A percentile compares a stretch with the other conserved stretches of the same genome.
Evolutionary conservation across 2,797 vertebrate genomes (phyloP).

Genomic region (Distichodus sexfasciatus): DNA sequence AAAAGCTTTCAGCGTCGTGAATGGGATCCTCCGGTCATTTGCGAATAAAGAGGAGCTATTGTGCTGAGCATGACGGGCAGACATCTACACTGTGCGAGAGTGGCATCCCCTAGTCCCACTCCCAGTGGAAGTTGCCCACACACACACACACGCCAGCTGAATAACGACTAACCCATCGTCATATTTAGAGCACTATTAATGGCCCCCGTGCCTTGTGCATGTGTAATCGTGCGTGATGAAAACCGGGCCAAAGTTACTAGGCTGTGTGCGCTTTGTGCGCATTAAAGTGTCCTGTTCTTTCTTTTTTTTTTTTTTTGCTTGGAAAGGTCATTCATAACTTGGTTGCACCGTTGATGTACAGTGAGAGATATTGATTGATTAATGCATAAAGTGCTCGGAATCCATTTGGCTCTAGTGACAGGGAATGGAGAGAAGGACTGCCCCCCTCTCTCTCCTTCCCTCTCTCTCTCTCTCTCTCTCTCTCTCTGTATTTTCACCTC

Average conservation of each 20-base stretch:
- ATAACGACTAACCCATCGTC: conserved; percentile 81
- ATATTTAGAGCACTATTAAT: conserved; percentile 79
- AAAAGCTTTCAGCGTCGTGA: neutral
- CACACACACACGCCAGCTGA: conserved; percentile 68
- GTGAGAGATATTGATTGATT: conserved; percentile 99
- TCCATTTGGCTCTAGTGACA: conserved; percentile 98
- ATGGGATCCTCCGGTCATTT: conserved; percentile 18
- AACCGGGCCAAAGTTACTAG: conserved; percentile 86
- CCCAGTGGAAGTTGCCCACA: conserved; percentile 1
- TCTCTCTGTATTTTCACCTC: conserved; percentile 93
- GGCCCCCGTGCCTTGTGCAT: conserved; percentile 78
- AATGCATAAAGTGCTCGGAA: conserved; percentile 99
- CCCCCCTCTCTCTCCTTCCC: conserved; percentile 62
- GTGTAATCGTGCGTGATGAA: conserved; percentile 92
- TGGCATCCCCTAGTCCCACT: conserved; percentile 24
- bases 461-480: conserved; percentile 63
- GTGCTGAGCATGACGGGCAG: neutral
- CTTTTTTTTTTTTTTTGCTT: conserved; percentile 84
- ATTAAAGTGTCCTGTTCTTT: conserved; percentile 93
- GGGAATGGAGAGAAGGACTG: conserved; percentile 87
- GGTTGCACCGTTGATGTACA: conserved; percentile 94
- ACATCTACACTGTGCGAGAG: conserved; percentile 13
- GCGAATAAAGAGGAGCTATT: conserved; percentile 23
- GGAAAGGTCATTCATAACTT: conserved; percentile 99
- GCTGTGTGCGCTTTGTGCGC: conserved; percentile 90